These are phyloP conservation scores for Watsonalla binaria DNA, from an alignment of 2,888 invertebrate genomes.

Conservation along the genomic window DNA sequence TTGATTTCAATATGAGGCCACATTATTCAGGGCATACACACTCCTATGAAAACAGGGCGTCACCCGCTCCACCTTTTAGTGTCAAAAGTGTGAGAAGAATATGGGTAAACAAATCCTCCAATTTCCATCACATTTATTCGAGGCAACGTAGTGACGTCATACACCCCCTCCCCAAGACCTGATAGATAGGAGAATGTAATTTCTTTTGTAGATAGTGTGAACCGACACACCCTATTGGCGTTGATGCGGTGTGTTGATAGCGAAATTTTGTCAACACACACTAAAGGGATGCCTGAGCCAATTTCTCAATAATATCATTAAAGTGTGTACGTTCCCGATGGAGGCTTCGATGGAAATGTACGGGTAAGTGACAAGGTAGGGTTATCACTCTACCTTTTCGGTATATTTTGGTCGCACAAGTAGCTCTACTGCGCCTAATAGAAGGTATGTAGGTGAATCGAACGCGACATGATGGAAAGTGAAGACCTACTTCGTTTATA, in stretches of 20 bases:
- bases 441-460: neutral
- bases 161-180: constrained; percentile 33
- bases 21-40: constrained; percentile 27
- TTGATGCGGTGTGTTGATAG: constrained; percentile 49
- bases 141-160: constrained; percentile 59
- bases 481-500: too few relatives aligned
- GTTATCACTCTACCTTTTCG: constrained; percentile 12
- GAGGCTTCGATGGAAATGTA: constrained; percentile 26
- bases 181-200: constrained; percentile 65
- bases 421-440: constrained; percentile 1
- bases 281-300: constrained; percentile 45
- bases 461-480: neutral
- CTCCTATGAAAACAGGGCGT: constrained; percentile 33
- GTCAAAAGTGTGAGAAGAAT: constrained; percentile 77
- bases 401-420: constrained; percentile 17
- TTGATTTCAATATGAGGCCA: constrained; percentile 18
- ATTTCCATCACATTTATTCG: constrained; percentile 79
- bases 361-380: constrained; percentile 18
- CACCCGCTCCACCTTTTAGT: constrained; percentile 70
- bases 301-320: constrained; percentile 62
- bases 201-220: constrained; percentile 74
- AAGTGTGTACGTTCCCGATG: constrained; percentile 32
- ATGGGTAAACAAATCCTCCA: constrained; percentile 80
- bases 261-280: constrained; percentile 57
- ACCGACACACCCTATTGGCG: constrained; percentile 63